A percentile compares a stretch with the other conserved stretches of the same genome.
These are phyloP conservation scores for Iphiclides podalirius DNA, from an alignment of 2,888 invertebrate genomes.

Conservation along the genomic window DNA sequence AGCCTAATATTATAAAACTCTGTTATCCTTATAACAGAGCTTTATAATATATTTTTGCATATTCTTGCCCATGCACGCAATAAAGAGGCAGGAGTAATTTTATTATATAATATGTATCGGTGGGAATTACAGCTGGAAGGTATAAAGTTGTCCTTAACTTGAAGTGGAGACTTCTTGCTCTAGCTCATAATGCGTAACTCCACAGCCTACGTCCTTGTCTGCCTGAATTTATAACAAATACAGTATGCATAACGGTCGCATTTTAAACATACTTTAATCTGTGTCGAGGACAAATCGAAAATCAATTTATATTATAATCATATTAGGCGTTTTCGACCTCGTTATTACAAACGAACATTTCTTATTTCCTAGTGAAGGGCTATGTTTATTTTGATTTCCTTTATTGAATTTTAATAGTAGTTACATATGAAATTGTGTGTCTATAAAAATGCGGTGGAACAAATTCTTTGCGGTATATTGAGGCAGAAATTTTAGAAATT, in stretches of 20 bases:
- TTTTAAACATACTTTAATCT: conserved; percentile 12
- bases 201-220: conserved; percentile 9
- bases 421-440: no score
- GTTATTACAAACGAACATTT: conserved; percentile 9
- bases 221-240: conserved; percentile 12
- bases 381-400: conserved; percentile 3
- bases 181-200: conserved; percentile 1
- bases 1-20: no score
- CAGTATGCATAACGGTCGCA: conserved; percentile 5
- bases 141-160: no score
- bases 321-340: conserved; percentile 11
- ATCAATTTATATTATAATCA: conserved; percentile 3
- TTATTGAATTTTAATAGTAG: conserved; percentile 3
- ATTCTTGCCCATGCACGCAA: no score
- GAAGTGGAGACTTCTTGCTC: neutral
- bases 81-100: no score
- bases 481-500: no score
- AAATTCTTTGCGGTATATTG: no score
- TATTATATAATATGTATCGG: no score
- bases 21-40: no score
- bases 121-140: no score
- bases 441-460: no score
- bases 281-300: conserved; percentile 9
- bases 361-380: conserved; percentile 18
- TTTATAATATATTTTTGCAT: no score